Percentiles rank a stretch among this genome's conserved stretches.
phyloP scores from a whole-genome alignment of 2,113 vertebrate species.

The Abramis brama region DNA sequence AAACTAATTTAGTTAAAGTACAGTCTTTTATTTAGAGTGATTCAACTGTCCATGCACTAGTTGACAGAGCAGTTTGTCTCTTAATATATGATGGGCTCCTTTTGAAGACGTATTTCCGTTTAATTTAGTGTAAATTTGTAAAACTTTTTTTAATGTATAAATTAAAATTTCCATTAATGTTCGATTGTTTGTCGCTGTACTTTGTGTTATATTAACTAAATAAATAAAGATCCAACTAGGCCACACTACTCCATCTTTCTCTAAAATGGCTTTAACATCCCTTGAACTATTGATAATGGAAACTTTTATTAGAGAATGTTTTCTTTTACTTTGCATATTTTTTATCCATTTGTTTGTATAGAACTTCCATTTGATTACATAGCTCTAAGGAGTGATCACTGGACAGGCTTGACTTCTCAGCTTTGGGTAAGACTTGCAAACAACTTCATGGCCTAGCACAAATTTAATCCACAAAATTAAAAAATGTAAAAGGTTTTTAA shows the following conservation, averaged over 20 bases:
- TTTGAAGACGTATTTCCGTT: not conserved
- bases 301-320: not conserved
- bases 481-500: not conserved
- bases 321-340: not conserved
- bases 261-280: not conserved
- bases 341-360: not conserved
- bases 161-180: not conserved
- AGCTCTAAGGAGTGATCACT: not conserved
- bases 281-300: not conserved
- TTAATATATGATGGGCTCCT: not conserved
- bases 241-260: not conserved
- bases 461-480: not conserved
- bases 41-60: not conserved
- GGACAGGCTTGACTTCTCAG: not conserved
- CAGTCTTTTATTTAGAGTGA: not conserved
- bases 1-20: not conserved
- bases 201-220: not conserved
- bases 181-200: not conserved
- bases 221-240: not conserved
- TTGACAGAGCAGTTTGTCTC: not conserved
- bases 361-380: not conserved
- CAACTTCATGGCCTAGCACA: not conserved
- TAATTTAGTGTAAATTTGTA: not conserved
- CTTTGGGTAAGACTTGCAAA: slow-evolving; percentile 2
- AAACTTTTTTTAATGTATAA: not conserved